A percentile compares a stretch with the other conserved stretches of the same genome.
Conservation (phyloP, 2,113 vertebrate genomes). For the Megalops atlanticus region DNA sequence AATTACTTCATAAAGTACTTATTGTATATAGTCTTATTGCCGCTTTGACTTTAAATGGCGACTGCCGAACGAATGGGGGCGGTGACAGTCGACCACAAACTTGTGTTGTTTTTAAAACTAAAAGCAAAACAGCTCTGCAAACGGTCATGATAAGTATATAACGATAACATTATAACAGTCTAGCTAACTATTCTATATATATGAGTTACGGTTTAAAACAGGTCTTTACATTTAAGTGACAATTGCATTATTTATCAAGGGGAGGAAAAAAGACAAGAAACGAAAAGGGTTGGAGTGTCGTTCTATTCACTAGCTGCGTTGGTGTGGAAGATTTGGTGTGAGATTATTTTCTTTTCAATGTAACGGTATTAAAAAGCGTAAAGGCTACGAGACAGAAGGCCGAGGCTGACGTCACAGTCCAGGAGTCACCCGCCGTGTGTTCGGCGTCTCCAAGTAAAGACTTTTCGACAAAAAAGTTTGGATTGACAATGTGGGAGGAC, state of each 20-base stretch:
- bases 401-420: slow-evolving; percentile 70
- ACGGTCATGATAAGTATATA: background rate
- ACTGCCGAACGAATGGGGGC: background rate
- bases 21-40: background rate
- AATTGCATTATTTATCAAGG: slow-evolving; percentile 51
- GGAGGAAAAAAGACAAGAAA: slow-evolving; percentile 16
- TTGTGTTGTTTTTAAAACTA: background rate
- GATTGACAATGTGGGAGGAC: slow-evolving; percentile 89
- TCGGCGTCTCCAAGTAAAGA: slow-evolving; percentile 77
- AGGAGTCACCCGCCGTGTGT: slow-evolving; percentile 80
- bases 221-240: slow-evolving; percentile 13
- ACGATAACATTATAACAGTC: background rate
- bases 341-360: slow-evolving; percentile 62
- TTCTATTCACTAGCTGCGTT: slow-evolving; percentile 62
- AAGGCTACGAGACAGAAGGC: slow-evolving; percentile 64
- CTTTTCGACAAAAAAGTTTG: slow-evolving; percentile 75
- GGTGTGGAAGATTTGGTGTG: slow-evolving; percentile 59
- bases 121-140: background rate
- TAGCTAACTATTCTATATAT: background rate
- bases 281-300: slow-evolving; percentile 52
- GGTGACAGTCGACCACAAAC: background rate
- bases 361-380: slow-evolving; percentile 68
- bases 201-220: slow-evolving; percentile 14
- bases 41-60: background rate
- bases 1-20: too few species aligned